Conservation (phyloP, 2,113 vertebrate genomes). For the Hemiscyllium ocellatum region DNA sequence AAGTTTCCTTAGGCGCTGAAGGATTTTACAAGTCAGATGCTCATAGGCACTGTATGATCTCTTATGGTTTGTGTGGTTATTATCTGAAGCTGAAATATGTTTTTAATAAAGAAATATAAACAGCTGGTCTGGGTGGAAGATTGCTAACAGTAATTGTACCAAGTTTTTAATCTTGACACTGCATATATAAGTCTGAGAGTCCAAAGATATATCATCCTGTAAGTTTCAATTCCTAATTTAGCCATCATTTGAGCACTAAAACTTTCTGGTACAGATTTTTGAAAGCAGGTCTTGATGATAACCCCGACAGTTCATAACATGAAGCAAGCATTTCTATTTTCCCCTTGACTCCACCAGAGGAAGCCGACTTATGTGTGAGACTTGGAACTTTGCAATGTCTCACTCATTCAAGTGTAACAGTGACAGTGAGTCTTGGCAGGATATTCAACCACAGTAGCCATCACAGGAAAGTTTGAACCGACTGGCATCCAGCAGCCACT, state of each 20-base stretch:
- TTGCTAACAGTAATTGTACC: background rate
- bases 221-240: background rate
- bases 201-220: background rate
- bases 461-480: background rate
- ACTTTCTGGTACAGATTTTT: background rate
- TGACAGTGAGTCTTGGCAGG: background rate
- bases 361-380: background rate
- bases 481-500: background rate
- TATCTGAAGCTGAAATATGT: conserved; percentile 26
- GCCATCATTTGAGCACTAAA: conserved; percentile 3
- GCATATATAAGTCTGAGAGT: background rate
- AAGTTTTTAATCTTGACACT: background rate
- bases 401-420: background rate
- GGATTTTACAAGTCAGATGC: conserved; percentile 10
- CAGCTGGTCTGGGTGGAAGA: background rate
- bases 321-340: background rate
- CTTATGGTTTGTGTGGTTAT: background rate
- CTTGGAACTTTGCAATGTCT: background rate
- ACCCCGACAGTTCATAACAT: background rate
- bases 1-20: conserved; percentile 12
- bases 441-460: background rate
- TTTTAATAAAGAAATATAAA: conserved; percentile 23
- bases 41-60: background rate
- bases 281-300: background rate
- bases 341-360: background rate